These are phyloP conservation scores for Thecocarcelia acutangulata DNA, from an alignment of 2,888 invertebrate species.

Conservation along the genomic window DNA sequence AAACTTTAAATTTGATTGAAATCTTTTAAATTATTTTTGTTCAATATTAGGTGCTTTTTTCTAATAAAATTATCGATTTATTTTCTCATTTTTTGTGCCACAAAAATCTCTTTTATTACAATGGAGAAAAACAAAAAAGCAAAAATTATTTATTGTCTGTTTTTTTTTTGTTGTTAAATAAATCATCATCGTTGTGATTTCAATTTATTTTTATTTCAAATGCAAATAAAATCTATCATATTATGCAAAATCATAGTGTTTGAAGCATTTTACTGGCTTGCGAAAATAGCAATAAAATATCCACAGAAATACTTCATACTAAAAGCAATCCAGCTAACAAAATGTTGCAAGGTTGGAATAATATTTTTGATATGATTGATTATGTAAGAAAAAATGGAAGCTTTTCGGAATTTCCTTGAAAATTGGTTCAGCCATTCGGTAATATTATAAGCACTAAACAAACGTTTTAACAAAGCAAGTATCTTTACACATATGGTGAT, in stretches of 20 bases:
- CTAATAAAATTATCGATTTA: slow-evolving; percentile 15
- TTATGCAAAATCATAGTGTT: slow-evolving; percentile 4
- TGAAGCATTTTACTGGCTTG: slow-evolving; percentile 11
- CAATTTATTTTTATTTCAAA: slow-evolving; percentile 45
- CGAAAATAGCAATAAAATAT: neutral
- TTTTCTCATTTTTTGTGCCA: neutral
- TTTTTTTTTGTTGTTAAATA: slow-evolving; percentile 33
- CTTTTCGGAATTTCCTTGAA: too few species aligned
- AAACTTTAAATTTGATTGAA: neutral
- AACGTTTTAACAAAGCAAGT: too few species aligned
- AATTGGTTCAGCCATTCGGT: too few species aligned
- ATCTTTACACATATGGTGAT: too few species aligned
- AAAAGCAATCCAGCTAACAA: neutral
- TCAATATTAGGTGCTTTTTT: too few species aligned
- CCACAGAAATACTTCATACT: neutral
- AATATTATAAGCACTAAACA: too few species aligned
- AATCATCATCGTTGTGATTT: slow-evolving; percentile 39
- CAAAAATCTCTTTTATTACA: neutral
- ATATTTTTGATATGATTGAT: too few species aligned
- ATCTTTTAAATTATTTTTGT: neutral
- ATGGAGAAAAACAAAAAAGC: neutral
- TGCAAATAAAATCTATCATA: slow-evolving; percentile 34
- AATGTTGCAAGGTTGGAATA: too few species aligned
- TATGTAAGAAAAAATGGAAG: too few species aligned
- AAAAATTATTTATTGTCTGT: slow-evolving; percentile 16